A percentile compares a stretch with the other conserved stretches of the same genome.
Evolutionary conservation across 2,888 invertebrate species (phyloP).

Genomic region (Drosophila cognata): DNA sequence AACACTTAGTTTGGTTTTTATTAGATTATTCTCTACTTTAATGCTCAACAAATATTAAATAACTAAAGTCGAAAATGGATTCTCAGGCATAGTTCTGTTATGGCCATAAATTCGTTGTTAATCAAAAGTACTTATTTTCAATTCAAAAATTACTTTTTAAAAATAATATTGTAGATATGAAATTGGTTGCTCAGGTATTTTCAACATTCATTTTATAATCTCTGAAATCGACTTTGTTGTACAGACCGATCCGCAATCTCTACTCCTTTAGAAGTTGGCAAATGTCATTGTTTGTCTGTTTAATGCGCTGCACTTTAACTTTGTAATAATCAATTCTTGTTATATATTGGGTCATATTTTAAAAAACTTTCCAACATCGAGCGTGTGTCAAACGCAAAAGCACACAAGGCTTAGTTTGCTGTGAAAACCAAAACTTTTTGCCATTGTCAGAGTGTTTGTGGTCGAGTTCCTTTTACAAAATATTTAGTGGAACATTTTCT

Average conservation of each 20-base stretch:
- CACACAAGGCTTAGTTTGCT: constrained; percentile 1
- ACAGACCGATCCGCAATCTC: not conserved
- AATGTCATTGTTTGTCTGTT: not conserved
- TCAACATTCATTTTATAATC: not conserved
- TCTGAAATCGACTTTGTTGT: not conserved
- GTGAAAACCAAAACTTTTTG: not conserved
- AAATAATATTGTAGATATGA: not conserved
- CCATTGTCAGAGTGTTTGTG: constrained; percentile 6
- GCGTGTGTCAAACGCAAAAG: not conserved
- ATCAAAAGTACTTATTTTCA: not conserved
- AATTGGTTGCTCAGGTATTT: not conserved
- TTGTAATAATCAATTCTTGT: not conserved
- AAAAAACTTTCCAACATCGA: not conserved
- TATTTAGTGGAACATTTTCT: constrained; percentile 9
- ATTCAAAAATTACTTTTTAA: not conserved
- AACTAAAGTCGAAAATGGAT: not conserved
- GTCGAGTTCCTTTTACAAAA: constrained; percentile 13
- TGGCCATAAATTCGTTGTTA: not conserved
- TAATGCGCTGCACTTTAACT: not conserved
- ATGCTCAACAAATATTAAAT: not conserved
- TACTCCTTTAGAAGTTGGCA: not conserved
- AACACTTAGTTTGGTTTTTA: not conserved
- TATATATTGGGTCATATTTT: not conserved
- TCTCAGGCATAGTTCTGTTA: not conserved
- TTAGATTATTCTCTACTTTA: not conserved